Percentiles rank a stretch among this genome's conserved stretches.
Evolutionary conservation across 2,888 invertebrate species (phyloP).

Genomic region (Achlya flavicornis): DNA sequence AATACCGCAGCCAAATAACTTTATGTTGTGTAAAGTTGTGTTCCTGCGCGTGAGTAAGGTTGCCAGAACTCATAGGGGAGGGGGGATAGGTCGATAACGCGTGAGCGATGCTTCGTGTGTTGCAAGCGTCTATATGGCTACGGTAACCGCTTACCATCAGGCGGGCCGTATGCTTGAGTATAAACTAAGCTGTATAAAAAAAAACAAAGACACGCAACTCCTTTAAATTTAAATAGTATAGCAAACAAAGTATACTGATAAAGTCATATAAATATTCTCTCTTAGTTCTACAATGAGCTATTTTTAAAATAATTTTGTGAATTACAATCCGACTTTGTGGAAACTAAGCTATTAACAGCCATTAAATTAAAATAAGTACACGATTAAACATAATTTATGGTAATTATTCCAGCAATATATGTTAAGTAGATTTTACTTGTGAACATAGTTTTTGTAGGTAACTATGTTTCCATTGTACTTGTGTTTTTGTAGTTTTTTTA

Average conservation of each 20-base stretch:
- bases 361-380: slow-evolving; percentile 57
- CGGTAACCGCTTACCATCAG: too few species aligned
- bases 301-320: slow-evolving; percentile 3
- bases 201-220: too few species aligned
- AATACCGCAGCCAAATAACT: too few species aligned
- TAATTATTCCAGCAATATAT: slow-evolving; percentile 52
- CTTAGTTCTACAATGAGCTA: neutral
- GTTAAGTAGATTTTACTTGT: slow-evolving; percentile 54
- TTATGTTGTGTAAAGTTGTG: too few species aligned
- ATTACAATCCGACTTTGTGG: slow-evolving; percentile 29
- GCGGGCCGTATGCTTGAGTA: too few species aligned
- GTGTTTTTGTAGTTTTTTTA: neutral
- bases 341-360: slow-evolving; percentile 50
- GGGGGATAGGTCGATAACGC: too few species aligned
- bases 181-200: too few species aligned
- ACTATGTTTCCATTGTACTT: slow-evolving; percentile 37
- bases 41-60: too few species aligned
- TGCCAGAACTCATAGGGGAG: too few species aligned
- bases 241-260: neutral
- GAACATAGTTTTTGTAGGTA: slow-evolving; percentile 44
- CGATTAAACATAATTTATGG: slow-evolving; percentile 57
- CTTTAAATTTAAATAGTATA: neutral
- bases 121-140: too few species aligned
- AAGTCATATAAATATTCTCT: neutral
- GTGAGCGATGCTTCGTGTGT: too few species aligned